A percentile compares a stretch with the other conserved stretches of the same genome.
phyloP scores from a whole-genome alignment of 2,113 vertebrate genomes.

The Caretta caretta region DNA sequence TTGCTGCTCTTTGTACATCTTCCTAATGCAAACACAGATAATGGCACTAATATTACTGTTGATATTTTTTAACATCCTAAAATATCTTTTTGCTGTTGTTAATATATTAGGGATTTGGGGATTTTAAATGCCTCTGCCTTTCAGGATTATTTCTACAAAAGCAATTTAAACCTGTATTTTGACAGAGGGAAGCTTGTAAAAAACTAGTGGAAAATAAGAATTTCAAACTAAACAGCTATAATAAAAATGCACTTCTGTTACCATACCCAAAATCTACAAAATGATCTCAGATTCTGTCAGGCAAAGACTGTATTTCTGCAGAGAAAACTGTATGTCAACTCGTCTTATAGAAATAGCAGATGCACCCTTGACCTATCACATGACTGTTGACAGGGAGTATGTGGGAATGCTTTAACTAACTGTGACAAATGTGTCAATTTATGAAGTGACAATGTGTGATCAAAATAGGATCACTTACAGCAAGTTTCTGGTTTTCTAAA shows the following conservation, averaged over 20 bases:
- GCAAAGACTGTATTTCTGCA: constrained; percentile 51
- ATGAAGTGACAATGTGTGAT: not conserved
- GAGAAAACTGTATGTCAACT: constrained; percentile 24
- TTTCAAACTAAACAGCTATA: constrained; percentile 52
- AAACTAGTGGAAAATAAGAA: constrained; percentile 6
- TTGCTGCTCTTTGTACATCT: constrained; percentile 68
- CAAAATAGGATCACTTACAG: constrained; percentile 38
- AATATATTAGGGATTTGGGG: constrained; percentile 60
- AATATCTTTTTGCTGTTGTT: constrained; percentile 74
- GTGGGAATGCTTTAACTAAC: not conserved
- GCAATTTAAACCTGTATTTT: constrained; percentile 66
- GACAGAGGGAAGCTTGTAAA: constrained; percentile 64
- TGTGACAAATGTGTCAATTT: not conserved
- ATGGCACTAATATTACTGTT: constrained; percentile 13
- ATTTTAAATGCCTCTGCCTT: constrained; percentile 72
- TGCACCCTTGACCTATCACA: constrained; percentile 4
- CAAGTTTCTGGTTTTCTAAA: constrained; percentile 63
- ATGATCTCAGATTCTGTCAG: not conserved
- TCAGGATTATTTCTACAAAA: constrained; percentile 73
- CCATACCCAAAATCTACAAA: constrained; percentile 56
- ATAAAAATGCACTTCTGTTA: constrained; percentile 52
- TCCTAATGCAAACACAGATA: constrained; percentile 49
- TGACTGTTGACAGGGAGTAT: not conserved
- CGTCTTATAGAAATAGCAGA: constrained; percentile 31
- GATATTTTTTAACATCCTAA: constrained; percentile 69